Percentiles rank a stretch among this genome's conserved stretches.
These are phyloP conservation scores for Buphagus erythrorhynchus DNA, from an alignment of 2,797 vertebrate genomes.

Conservation along the genomic window DNA sequence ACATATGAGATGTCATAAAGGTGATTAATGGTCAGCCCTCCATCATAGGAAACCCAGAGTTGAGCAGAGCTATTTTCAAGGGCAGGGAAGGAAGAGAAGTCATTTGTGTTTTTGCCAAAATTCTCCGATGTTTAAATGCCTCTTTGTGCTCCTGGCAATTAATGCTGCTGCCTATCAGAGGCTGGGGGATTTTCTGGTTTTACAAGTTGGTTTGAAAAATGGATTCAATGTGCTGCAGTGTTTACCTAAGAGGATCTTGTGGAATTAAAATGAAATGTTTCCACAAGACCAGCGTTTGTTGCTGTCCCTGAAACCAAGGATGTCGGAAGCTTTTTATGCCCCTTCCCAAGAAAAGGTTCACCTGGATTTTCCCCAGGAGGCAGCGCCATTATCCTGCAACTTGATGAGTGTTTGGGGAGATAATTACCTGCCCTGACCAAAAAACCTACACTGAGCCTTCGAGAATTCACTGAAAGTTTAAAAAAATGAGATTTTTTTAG, in stretches of 20 bases:
- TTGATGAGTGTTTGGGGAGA: not conserved
- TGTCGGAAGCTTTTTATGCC: slow-evolving; percentile 1
- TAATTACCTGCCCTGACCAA: not conserved
- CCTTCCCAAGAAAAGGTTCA: not conserved
- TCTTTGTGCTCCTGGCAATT: slow-evolving; percentile 76
- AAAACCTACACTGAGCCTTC: not conserved
- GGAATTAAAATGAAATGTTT: slow-evolving; percentile 62
- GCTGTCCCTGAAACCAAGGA: not conserved
- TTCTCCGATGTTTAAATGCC: slow-evolving; percentile 66
- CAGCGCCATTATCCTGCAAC: not conserved
- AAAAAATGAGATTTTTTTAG: not conserved
- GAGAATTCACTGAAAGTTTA: not conserved
- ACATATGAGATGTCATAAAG: slow-evolving; percentile 77
- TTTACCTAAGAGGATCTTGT: slow-evolving; percentile 62
- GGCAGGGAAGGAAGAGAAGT: slow-evolving; percentile 60
- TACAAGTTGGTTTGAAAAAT: slow-evolving; percentile 70
- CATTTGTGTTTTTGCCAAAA: slow-evolving; percentile 77
- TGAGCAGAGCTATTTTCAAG: slow-evolving; percentile 79
- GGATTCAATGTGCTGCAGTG: slow-evolving; percentile 68
- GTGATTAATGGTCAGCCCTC: slow-evolving; percentile 80
- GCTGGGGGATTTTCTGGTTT: slow-evolving; percentile 66
- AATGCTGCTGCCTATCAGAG: slow-evolving; percentile 64
- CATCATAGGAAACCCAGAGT: slow-evolving; percentile 76
- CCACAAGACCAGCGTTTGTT: not conserved
- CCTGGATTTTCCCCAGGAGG: not conserved